Evolutionary conservation across 2,797 vertebrate species (phyloP), one percentile per base, ranked within the genome.

Genomic region (Amblyopsis hoosieri): DNA sequence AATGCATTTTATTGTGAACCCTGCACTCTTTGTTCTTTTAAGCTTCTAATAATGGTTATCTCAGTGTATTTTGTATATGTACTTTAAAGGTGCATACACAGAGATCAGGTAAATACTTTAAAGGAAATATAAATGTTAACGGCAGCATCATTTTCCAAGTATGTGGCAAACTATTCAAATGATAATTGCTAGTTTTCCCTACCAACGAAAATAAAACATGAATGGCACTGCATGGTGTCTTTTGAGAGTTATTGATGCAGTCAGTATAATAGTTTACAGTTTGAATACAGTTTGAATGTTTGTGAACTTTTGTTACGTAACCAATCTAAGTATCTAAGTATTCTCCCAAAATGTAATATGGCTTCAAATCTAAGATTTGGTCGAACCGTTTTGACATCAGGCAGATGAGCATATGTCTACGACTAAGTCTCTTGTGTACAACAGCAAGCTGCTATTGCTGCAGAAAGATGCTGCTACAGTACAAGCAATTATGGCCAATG

Each of bases 401-500:
- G 62, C 69, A 72, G 33, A 78, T 64, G 68, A 71, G 80, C 78
- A 80, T 72, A 81, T 82, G 78, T 74, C 61, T 79, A 19, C 19
- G 1, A 29, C 23, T 29, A 79, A 86, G 88, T 86, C 80, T 81
- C 67, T 57, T 75, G 57, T 57, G 65, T 66, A 87, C 84, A 90
- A 87, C 85, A 81, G 81, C 65, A 48, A 64, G 63, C 83, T 80
- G 80, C 83, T 78, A 78, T 76, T 87, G 82, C 70, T 53, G 72
- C 58, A 60, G 61, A 79, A 75, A 77, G 77, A 76, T 80, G 76
- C 85, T 75, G 80, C 85, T 78, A 80, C 83, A 84, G 83, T 78
- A 80, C 83, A 84, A 84, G 87, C 87, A 89, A 87, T 90, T 87
- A 90, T 74, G 66, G 76, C 79, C 71, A 79, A 84, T 80, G 67